These are phyloP conservation scores for Centruroides vittatus DNA, from an alignment of 1,140 invertebrate species.

Conservation along the genomic window DNA sequence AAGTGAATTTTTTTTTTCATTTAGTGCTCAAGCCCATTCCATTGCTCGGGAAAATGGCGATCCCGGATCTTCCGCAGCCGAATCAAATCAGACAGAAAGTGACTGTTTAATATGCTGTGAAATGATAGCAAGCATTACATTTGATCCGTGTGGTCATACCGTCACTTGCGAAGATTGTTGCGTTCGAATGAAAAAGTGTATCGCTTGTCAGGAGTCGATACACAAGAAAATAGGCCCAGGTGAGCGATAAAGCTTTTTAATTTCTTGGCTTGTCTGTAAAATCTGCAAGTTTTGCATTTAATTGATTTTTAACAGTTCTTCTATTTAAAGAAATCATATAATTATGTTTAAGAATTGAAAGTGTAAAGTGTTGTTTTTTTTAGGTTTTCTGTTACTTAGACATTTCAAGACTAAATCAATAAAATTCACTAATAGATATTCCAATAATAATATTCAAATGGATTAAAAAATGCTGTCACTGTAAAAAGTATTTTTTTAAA, in stretches of 20 bases:
- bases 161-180: constrained; percentile 62
- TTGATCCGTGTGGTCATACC: constrained; percentile 60
- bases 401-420: too few species aligned
- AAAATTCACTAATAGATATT: too few species aligned
- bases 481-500: too few species aligned
- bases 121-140: constrained; percentile 40
- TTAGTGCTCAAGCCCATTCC: constrained; percentile 12
- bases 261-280: too few species aligned
- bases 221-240: constrained; percentile 11
- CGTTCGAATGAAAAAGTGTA: constrained; percentile 62
- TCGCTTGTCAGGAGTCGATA: constrained; percentile 45
- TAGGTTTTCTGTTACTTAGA: too few species aligned
- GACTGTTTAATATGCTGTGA: constrained; percentile 62
- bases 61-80: background rate
- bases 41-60: constrained; percentile 1
- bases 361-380: too few species aligned
- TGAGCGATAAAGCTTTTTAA: background rate
- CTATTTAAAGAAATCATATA: too few species aligned
- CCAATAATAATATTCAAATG: too few species aligned
- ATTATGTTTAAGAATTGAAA: too few species aligned
- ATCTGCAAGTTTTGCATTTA: too few species aligned
- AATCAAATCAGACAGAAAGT: background rate
- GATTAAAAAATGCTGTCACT: too few species aligned
- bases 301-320: too few species aligned
- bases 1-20: background rate